Evolutionary conservation across 2,797 vertebrate species (phyloP).

Genomic region (Poecilia velifera): DNA sequence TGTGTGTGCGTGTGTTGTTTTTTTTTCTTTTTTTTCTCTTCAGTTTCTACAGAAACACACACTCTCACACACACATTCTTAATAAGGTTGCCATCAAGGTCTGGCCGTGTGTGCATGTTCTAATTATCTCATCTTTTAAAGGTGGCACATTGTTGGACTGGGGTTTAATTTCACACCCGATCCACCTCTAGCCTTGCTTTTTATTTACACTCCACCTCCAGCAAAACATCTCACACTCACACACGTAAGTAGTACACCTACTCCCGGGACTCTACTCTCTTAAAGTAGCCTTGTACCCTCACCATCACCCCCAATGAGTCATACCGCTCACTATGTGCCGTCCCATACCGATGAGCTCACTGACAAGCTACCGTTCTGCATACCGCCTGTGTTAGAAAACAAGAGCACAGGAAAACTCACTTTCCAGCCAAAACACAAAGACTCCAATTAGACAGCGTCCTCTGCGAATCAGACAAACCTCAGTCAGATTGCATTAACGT

Average conservation of each 20-base stretch:
- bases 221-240: background rate
- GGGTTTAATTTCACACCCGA: conserved; percentile 57
- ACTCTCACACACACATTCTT: conserved; percentile 17
- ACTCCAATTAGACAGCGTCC: background rate
- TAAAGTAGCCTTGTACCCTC: conserved; percentile 5
- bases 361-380: conserved; percentile 48
- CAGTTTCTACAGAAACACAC: background rate
- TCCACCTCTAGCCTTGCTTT: conserved; percentile 23
- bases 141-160: conserved; percentile 53
- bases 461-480: background rate
- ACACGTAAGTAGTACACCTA: background rate
- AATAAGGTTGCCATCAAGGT: conserved; percentile 49
- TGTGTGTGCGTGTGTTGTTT: too few relatives aligned
- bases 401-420: conserved; percentile 23
- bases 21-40: background rate
- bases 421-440: conserved; percentile 10
- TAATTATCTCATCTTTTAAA: conserved; percentile 62
- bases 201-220: conserved; percentile 44
- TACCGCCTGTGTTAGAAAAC: conserved; percentile 34
- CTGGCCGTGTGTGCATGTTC: conserved; percentile 40
- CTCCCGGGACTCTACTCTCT: conserved; percentile 17
- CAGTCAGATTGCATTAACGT: background rate
- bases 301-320: conserved; percentile 6
- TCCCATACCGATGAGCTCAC: conserved; percentile 34
- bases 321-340: background rate